phyloP scores from a whole-genome alignment of 2,797 vertebrate species.

The Bradypus variegatus region DNA sequence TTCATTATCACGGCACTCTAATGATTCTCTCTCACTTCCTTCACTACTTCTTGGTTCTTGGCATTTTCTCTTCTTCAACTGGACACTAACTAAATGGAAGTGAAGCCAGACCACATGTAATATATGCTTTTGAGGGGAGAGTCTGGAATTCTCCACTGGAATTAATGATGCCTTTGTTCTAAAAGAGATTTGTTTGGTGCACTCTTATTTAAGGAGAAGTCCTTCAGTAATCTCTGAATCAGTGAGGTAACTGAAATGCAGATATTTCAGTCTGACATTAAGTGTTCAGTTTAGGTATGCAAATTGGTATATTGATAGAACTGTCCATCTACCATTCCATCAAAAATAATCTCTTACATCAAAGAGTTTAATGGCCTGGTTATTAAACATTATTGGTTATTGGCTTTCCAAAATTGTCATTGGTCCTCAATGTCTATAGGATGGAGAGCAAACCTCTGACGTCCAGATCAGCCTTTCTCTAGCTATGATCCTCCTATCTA shows the following conservation, averaged over 20 bases:
- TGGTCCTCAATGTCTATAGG: not conserved
- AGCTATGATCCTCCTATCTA: not conserved
- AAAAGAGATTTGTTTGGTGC: not conserved
- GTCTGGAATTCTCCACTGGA: not conserved
- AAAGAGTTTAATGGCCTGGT: not conserved
- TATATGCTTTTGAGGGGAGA: not conserved
- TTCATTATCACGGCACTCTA: not conserved
- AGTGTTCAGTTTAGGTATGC: not conserved
- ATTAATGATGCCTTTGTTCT: not conserved
- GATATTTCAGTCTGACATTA: not conserved
- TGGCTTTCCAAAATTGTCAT: not conserved
- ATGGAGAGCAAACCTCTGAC: not conserved
- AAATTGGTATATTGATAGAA: not conserved
- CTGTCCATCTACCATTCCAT: not conserved
- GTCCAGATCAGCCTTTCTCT: not conserved
- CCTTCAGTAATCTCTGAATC: not conserved
- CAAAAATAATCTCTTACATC: not conserved
- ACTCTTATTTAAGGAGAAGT: not conserved
- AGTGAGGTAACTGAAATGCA: not conserved
- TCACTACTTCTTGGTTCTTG: not conserved
- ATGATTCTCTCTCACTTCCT: not conserved
- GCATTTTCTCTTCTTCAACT: not conserved
- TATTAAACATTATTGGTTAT: not conserved
- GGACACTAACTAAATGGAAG: not conserved
- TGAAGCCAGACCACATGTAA: not conserved